Evolutionary conservation across 1,140 invertebrate genomes (phyloP).

Genomic region (Macrotrachela quadricornifera): DNA sequence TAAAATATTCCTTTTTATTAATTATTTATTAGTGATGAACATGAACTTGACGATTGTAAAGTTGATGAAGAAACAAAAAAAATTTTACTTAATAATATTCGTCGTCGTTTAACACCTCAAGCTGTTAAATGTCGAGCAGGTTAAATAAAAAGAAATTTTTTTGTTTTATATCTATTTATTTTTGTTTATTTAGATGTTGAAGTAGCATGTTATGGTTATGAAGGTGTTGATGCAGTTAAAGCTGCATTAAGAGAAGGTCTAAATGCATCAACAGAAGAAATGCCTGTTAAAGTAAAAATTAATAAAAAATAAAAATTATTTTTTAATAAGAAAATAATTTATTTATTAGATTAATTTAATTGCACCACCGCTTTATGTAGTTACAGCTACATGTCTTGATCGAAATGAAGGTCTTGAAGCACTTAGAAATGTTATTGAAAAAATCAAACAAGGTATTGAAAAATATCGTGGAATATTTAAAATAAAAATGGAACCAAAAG

Average conservation of each 20-base stretch:
- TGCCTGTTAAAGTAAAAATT: constrained; percentile 58
- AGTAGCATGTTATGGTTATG: constrained; percentile 91
- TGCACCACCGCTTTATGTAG: constrained; percentile 89
- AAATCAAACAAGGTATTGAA: constrained; percentile 61
- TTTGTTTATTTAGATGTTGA: constrained; percentile 49
- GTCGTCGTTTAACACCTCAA: constrained; percentile 82
- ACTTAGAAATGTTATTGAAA: constrained; percentile 63
- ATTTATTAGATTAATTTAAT: constrained; percentile 86
- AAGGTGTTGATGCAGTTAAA: constrained; percentile 97
- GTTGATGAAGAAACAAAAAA: constrained; percentile 76
- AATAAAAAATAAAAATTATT: not conserved
- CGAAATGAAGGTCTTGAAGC: constrained; percentile 71
- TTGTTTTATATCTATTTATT: not conserved
- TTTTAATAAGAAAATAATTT: not conserved
- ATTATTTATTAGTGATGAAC: constrained; percentile 48
- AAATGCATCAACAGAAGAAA: constrained; percentile 66
- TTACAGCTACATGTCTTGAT: constrained; percentile 91
- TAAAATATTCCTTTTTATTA: too few species aligned
- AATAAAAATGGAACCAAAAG: constrained; percentile 83
- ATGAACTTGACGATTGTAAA: constrained; percentile 81
- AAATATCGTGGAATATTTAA: constrained; percentile 71
- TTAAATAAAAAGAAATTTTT: constrained; percentile 10
- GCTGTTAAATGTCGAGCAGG: constrained; percentile 86
- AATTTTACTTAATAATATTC: constrained; percentile 77
- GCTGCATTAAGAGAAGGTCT: constrained; percentile 70